Percentiles rank a stretch among this genome's conserved stretches.
phyloP scores from a whole-genome alignment of 2,888 invertebrate species.

The Dryadula phaetusa region DNA sequence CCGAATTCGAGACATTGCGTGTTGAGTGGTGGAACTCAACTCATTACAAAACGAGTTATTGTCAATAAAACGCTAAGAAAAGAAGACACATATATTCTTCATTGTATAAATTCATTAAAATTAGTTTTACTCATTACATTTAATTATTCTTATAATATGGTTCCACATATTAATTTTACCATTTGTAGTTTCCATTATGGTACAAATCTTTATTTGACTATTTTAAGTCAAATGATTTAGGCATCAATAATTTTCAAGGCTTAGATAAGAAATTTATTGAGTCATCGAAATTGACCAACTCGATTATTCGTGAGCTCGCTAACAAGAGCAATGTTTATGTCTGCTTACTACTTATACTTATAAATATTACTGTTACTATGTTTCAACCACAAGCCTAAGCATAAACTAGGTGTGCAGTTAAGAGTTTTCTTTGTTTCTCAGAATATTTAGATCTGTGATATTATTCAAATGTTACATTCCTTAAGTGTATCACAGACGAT shows the following conservation, averaged over 20 bases:
- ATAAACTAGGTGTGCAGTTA: constrained; percentile 11
- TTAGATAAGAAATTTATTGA: background rate
- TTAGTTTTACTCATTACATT: too few relatives aligned
- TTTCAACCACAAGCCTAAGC: background rate
- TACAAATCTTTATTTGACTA: background rate
- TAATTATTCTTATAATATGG: too few relatives aligned
- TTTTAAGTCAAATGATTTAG: background rate
- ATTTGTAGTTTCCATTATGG: too few relatives aligned
- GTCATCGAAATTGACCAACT: constrained; percentile 18
- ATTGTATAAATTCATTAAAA: too few relatives aligned
- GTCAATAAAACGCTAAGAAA: too few relatives aligned
- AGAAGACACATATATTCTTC: too few relatives aligned
- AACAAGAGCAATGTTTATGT: constrained; percentile 8
- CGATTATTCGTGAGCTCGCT: constrained; percentile 7
- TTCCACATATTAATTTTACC: too few relatives aligned
- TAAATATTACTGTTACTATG: background rate
- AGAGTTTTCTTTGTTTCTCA: constrained; percentile 23
- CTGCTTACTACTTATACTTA: too few relatives aligned
- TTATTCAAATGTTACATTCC: constrained; percentile 39
- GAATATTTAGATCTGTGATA: constrained; percentile 37
- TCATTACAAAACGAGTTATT: too few relatives aligned
- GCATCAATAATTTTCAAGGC: background rate
- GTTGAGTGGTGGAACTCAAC: too few relatives aligned
- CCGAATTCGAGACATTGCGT: too few relatives aligned
- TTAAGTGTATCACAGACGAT: constrained; percentile 55